Conservation (phyloP, 2,888 invertebrate species). For the Xanthia icteritia region DNA sequence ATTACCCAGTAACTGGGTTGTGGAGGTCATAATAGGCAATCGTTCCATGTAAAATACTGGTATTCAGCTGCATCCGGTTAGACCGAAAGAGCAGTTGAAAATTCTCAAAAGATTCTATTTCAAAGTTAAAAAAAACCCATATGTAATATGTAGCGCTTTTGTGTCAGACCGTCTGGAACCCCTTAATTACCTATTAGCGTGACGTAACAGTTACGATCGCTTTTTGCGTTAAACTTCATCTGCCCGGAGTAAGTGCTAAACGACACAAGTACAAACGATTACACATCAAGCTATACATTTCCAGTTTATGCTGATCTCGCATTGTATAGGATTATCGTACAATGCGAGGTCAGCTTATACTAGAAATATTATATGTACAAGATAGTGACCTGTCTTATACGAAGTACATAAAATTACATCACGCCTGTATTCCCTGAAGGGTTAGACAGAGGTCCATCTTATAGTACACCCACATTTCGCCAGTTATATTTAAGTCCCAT, state of each 20-base stretch:
- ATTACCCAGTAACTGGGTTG: too few relatives aligned
- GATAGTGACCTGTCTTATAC: neutral
- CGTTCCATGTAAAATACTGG: too few relatives aligned
- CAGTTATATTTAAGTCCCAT: neutral
- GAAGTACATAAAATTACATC: too few relatives aligned
- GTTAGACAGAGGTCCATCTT: neutral
- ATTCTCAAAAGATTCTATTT: neutral
- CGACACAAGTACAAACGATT: neutral
- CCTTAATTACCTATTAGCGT: slow-evolving; percentile 20
- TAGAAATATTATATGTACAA: neutral
- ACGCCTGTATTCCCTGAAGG: too few relatives aligned
- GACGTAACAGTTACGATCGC: slow-evolving; percentile 18
- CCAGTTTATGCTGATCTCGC: too few relatives aligned
- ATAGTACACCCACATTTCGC: neutral
- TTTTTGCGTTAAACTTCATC: slow-evolving; percentile 31
- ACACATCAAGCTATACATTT: too few relatives aligned
- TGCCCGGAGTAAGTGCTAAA: slow-evolving; percentile 27
- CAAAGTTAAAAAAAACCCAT: neutral
- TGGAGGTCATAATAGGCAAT: too few relatives aligned
- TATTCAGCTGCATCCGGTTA: too few relatives aligned
- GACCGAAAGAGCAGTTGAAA: too few relatives aligned
- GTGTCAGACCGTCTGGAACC: slow-evolving; percentile 21
- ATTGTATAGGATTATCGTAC: too few relatives aligned
- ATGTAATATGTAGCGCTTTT: neutral
- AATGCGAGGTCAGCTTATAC: too few relatives aligned